Evolutionary conservation across 2,888 invertebrate species (phyloP), one percentile per base, ranked within the genome.

Genomic region (Exocentrus adspersus): DNA sequence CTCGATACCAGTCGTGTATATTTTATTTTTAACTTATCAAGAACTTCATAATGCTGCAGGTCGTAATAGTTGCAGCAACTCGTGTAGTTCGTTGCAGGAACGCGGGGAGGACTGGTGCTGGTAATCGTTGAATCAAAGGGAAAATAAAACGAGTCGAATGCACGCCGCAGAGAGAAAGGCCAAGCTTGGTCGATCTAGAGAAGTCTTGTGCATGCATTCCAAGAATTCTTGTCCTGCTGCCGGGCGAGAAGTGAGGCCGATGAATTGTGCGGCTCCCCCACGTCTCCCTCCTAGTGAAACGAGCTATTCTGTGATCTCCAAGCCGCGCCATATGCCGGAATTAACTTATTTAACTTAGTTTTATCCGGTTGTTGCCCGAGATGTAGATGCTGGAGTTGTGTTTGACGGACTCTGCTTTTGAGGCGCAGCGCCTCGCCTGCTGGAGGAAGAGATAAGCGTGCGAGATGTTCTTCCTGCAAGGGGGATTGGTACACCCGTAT

Each of bases 241-340:
- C 14, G 51, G 4, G 24, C 48, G 12, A 16, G 32, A 32, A 32
- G 32, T 32, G 51, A 51, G 28, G 43, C 9, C 42, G 28, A 54
- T 28, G 28, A 54, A 17, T 54, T 54, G 43, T 43, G 43, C n/a
- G 10, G 42, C 21, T 54, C 43, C 24, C 20, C 20, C 53, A 21
- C 28, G 53, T 41, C 41, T 20, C 14, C 37, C 12, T 54, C 17
- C 42, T 10, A 37, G 12, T 4, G 2, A 12, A 2, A 16, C n/a
- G 37, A 54, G 42, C 54, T 43, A 43, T 43, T 54, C 21, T 24
- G 43, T 17, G 24, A 54, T 54, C 54, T 54, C 28, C 54, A 42
- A 1, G n/a, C 30, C 2, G 10, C 4, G 6, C 24, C 24, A 3
- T 24, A 5, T 53, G 32, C 20, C 21, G 53, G 53, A 32, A 19